These are phyloP conservation scores for Mormoops blainvillei DNA, from an alignment of 2,113 vertebrate species.

Conservation along the genomic window DNA sequence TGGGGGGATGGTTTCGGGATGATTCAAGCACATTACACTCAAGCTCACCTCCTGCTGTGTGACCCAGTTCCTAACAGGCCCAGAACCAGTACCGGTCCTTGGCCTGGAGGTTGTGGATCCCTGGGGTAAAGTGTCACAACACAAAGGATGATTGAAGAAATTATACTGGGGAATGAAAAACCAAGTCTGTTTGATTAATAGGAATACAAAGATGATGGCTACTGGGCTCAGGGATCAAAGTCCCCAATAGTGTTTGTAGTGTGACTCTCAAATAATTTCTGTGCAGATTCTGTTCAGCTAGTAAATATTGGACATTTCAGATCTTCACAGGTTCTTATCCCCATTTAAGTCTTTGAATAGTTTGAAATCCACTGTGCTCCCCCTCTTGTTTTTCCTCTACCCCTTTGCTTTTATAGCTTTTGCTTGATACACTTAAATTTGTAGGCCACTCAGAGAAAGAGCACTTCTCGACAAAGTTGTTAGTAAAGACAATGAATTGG, in stretches of 20 bases:
- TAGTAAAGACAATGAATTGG: neutral
- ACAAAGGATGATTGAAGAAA: constrained; percentile 1
- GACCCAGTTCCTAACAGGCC: no score
- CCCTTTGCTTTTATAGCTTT: neutral
- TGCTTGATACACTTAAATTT: neutral
- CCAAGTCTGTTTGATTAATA: constrained; percentile 31
- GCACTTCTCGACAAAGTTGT: neutral
- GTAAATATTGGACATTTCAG: neutral
- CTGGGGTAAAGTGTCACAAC: neutral
- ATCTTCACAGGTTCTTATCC: neutral
- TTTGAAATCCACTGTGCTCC: neutral
- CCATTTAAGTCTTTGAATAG: neutral
- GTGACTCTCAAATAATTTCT: constrained; percentile 33
- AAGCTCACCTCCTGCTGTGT: no score
- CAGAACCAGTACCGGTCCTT: no score
- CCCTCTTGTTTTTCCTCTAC: neutral
- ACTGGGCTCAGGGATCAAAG: constrained; percentile 1
- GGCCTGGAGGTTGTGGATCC: no score
- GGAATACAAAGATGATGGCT: neutral
- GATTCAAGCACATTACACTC: no score
- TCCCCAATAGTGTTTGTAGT: neutral
- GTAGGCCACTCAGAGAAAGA: neutral
- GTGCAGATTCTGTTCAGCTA: neutral
- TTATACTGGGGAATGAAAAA: neutral
- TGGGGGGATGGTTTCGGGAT: no score